Percentiles rank a stretch among this genome's conserved stretches.
Evolutionary conservation across 2,797 vertebrate genomes (phyloP).

Genomic region (Acanthurus tractus): DNA sequence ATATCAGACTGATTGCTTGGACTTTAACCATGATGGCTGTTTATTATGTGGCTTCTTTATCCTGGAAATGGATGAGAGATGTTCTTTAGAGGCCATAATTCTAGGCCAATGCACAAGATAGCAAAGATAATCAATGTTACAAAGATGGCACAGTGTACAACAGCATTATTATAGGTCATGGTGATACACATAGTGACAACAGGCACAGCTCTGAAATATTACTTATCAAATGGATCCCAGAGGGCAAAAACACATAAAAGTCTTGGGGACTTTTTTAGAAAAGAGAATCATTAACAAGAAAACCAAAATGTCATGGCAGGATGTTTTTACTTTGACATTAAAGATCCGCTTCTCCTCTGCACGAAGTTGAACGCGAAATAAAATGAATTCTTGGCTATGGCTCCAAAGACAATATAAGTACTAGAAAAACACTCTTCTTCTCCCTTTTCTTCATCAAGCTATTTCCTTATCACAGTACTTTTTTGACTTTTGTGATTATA

Average conservation of each 20-base stretch:
- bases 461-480: slow-evolving; percentile 14
- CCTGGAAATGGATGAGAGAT: slow-evolving; percentile 3
- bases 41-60: background rate
- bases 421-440: slow-evolving; percentile 4
- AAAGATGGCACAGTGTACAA: background rate
- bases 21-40: background rate
- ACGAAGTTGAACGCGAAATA: slow-evolving; percentile 35
- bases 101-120: background rate
- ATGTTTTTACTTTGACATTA: slow-evolving; percentile 44
- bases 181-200: background rate
- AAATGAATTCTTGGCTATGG: slow-evolving; percentile 39
- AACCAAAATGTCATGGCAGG: slow-evolving; percentile 46
- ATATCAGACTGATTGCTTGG: background rate
- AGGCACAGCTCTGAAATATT: background rate
- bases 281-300: background rate
- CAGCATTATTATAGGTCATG: background rate
- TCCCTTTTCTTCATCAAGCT: slow-evolving; percentile 13
- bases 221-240: background rate
- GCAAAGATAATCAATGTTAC: background rate
- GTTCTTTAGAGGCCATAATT: background rate
- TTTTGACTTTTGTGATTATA: slow-evolving; percentile 44
- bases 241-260: too few species aligned
- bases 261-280: background rate
- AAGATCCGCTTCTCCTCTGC: slow-evolving; percentile 32
- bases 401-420: slow-evolving; percentile 36